Percentiles rank a stretch among this genome's conserved stretches.
Evolutionary conservation across 2,797 vertebrate genomes (phyloP).

Genomic region (Chromis chromis): DNA sequence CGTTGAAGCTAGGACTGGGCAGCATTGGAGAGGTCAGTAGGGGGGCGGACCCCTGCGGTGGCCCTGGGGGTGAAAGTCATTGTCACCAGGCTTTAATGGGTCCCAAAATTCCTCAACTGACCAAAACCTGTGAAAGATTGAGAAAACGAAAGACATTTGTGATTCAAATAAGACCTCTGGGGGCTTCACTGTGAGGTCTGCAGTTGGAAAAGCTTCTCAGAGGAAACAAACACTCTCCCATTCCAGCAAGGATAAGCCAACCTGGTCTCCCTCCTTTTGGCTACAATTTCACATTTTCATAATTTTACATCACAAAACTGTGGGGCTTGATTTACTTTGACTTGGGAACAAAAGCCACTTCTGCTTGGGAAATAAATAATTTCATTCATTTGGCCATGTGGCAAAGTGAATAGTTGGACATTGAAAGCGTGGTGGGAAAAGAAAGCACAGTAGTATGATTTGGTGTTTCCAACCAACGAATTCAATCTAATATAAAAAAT

Average conservation of each 20-base stretch:
- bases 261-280: constrained; percentile 27
- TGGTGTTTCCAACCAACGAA: constrained; percentile 39
- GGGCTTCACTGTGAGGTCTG: constrained; percentile 64
- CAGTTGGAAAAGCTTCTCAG: constrained; percentile 68
- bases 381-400: constrained; percentile 32
- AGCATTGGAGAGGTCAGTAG: constrained; percentile 75
- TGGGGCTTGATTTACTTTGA: constrained; percentile 34
- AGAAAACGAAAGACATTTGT: constrained; percentile 77
- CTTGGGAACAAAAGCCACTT: constrained; percentile 31
- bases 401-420: constrained; percentile 27
- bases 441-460: constrained; percentile 40
- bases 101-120: constrained; percentile 76
- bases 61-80: constrained; percentile 79
- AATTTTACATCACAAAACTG: constrained; percentile 77
- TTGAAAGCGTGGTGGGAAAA: constrained; percentile 31
- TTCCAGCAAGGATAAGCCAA: constrained; percentile 65
- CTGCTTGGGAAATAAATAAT: constrained; percentile 41
- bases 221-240: constrained; percentile 68
- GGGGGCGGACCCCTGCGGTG: constrained; percentile 67
- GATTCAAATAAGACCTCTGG: constrained; percentile 78
- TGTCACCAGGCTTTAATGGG: constrained; percentile 76
- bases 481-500: constrained; percentile 23
- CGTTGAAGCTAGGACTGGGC: constrained; percentile 45
- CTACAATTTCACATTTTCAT: constrained; percentile 62
- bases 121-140: constrained; percentile 78